A percentile compares a stretch with the other conserved stretches of the same genome.
phyloP scores from a whole-genome alignment of 2,888 invertebrate genomes.

The Chloroclystis v-ata region DNA sequence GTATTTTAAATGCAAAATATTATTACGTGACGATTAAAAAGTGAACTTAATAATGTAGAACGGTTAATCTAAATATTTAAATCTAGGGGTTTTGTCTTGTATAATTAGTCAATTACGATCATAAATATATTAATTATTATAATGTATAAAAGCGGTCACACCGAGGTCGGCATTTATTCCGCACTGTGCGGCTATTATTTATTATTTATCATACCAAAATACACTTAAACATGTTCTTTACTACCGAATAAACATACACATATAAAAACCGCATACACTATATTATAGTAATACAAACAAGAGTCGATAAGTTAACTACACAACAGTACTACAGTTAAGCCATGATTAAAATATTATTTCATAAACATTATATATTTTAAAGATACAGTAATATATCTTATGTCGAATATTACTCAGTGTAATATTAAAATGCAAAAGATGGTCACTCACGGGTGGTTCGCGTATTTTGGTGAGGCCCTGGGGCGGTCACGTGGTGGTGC shows the following conservation, averaged over 20 bases:
- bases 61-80: conserved; percentile 67
- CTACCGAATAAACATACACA: conserved; percentile 78
- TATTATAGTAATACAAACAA: conserved; percentile 72
- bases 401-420: conserved; percentile 63
- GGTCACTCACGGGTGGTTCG: conserved; percentile 40
- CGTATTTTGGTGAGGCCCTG: conserved; percentile 2
- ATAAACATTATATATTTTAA: conserved; percentile 65
- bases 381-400: conserved; percentile 68
- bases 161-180: conserved; percentile 32
- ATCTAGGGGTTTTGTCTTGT: conserved; percentile 68
- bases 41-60: conserved; percentile 63
- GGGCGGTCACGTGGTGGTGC: conserved; percentile 4
- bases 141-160: conserved; percentile 35
- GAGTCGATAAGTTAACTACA: conserved; percentile 75
- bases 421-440: conserved; percentile 57
- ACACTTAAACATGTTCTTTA: conserved; percentile 73
- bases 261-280: conserved; percentile 77
- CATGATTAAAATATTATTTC: conserved; percentile 73
- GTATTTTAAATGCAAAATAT: conserved; percentile 66
- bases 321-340: conserved; percentile 76
- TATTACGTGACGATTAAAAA: conserved; percentile 44
- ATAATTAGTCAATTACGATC: conserved; percentile 80
- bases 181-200: conserved; percentile 43
- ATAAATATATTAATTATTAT: conserved; percentile 66
- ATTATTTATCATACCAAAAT: conserved; percentile 66